Percentiles rank a stretch among this genome's conserved stretches.
These are phyloP conservation scores for Peromyscus eremicus DNA, from an alignment of 2,797 vertebrate species.

Conservation along the genomic window DNA sequence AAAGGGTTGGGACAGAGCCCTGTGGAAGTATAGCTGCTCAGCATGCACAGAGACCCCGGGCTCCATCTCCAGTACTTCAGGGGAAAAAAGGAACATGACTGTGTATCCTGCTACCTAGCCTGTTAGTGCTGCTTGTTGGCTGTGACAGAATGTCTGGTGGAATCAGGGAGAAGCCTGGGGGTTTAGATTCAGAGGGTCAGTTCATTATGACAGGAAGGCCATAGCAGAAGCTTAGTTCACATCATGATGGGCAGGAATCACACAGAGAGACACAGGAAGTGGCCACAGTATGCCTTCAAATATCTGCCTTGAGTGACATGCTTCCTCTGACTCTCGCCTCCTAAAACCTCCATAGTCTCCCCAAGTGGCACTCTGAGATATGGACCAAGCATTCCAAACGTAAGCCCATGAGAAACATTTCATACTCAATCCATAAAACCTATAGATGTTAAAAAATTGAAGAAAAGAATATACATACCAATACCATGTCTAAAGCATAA, in stretches of 20 bases:
- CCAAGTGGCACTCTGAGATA: neutral
- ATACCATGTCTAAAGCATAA: neutral
- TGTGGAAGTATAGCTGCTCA: neutral
- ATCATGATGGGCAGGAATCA: neutral
- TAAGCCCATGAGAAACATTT: neutral
- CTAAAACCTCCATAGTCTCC: neutral
- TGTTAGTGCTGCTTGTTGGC: neutral
- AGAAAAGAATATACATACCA: neutral
- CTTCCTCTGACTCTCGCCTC: neutral
- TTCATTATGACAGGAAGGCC: too few relatives aligned
- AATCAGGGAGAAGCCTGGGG: neutral
- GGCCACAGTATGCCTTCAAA: neutral
- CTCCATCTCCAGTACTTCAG: too few relatives aligned
- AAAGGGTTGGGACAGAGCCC: neutral
- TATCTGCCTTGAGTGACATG: neutral
- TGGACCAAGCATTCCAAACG: neutral
- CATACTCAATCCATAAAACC: neutral
- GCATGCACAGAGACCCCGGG: neutral
- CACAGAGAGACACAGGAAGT: neutral
- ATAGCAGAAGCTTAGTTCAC: neutral
- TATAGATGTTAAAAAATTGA: conserved; percentile 27
- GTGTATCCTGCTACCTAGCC: neutral
- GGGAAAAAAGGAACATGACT: neutral
- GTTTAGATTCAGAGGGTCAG: neutral
- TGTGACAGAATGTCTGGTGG: neutral